Evolutionary conservation across 2,797 vertebrate species (phyloP).

Genomic region (Cossypha dichroa): DNA sequence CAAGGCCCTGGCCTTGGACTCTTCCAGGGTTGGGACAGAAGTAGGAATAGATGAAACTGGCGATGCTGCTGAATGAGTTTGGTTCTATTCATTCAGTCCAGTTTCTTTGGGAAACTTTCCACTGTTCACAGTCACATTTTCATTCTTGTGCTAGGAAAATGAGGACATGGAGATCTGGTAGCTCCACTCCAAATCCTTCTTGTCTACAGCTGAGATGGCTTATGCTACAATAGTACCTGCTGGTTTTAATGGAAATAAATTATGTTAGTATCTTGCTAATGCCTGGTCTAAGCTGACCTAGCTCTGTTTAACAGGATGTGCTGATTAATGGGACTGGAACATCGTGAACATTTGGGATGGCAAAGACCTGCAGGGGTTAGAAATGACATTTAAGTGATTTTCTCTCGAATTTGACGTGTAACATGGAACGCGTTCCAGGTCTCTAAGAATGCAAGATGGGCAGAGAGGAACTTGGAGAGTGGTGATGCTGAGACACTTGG

Average conservation of each 20-base stretch:
- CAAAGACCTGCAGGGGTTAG: slow-evolving; percentile 4
- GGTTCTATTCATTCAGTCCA: not conserved
- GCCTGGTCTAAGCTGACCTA: not conserved
- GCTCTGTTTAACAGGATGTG: not conserved
- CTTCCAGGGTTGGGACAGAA: not conserved
- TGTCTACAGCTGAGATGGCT: not conserved
- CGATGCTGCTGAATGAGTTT: not conserved
- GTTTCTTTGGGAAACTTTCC: not conserved
- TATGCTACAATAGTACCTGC: not conserved
- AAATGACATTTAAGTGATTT: slow-evolving; percentile 23
- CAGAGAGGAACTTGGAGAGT: not conserved
- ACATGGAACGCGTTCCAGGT: not conserved
- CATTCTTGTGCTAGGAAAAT: not conserved
- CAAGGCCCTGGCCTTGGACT: not conserved
- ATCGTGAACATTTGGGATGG: not conserved
- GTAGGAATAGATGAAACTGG: not conserved
- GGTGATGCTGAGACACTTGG: not conserved
- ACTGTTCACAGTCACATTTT: not conserved
- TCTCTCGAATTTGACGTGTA: not conserved
- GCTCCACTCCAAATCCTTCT: not conserved
- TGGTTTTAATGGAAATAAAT: not conserved
- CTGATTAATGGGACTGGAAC: not conserved
- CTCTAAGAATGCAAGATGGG: not conserved
- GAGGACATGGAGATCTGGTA: not conserved
- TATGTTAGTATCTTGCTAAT: not conserved